Conservation (phyloP, 2,888 invertebrate species). For the Drosophila rellima region DNA sequence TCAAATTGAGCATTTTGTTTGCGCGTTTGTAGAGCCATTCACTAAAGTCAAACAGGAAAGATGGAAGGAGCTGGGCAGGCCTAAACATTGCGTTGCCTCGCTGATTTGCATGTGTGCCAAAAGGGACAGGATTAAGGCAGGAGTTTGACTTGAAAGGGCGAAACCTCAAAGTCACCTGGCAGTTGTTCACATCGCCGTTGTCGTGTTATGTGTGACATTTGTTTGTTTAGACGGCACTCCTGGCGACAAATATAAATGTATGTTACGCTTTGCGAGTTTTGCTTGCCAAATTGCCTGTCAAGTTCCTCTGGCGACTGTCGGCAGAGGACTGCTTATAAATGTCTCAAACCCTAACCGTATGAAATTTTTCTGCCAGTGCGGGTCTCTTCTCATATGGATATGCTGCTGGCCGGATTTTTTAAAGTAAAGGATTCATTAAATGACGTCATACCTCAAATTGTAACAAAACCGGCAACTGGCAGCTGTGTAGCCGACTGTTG, state of each 20-base stretch:
- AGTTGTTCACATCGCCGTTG: conserved; percentile 21
- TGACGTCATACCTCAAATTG: conserved; percentile 57
- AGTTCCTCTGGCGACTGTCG: conserved; percentile 43
- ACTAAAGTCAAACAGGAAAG: conserved; percentile 22
- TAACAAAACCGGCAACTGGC: conserved; percentile 32
- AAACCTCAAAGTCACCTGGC: conserved; percentile 67
- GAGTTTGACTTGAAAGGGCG: conserved; percentile 29
- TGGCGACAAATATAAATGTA: conserved; percentile 78
- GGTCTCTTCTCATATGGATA: conserved; percentile 20
- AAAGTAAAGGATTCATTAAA: conserved; percentile 51
- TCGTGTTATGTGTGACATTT: conserved; percentile 73
- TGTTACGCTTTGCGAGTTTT: conserved; percentile 72
- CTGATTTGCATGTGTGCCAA: conserved; percentile 68
- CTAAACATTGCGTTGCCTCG: conserved; percentile 55
- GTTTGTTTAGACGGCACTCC: conserved; percentile 70
- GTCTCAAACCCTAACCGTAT: conserved; percentile 49
- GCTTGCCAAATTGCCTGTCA: conserved; percentile 77
- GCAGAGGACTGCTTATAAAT: conserved; percentile 55
- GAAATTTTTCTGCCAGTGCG: conserved; percentile 61
- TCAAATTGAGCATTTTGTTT: conserved; percentile 69
- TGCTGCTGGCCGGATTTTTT: conserved; percentile 43
- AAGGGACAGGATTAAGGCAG: conserved; percentile 1
- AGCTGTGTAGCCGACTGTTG: conserved; percentile 19
- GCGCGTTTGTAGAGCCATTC: conserved; percentile 56
- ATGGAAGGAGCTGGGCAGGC: conserved; percentile 29